phyloP scores from a whole-genome alignment of 2,113 vertebrate genomes.

The Numenius arquata region DNA sequence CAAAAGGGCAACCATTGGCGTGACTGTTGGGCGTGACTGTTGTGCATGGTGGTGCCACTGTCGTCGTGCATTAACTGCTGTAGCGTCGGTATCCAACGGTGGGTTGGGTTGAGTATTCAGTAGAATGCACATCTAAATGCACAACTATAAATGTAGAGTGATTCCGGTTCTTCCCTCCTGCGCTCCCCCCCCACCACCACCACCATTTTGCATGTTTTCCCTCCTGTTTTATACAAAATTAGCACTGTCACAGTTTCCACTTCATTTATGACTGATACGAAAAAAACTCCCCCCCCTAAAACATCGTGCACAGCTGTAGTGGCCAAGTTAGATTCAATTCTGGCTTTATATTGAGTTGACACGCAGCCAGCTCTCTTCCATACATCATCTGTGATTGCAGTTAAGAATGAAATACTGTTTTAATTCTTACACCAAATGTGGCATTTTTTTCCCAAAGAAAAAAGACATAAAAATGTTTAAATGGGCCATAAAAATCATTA shows the following conservation, averaged over 20 bases:
- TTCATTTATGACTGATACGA: constrained; percentile 63
- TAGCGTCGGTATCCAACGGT: neutral
- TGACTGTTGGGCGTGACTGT: accelerated
- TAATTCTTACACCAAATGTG: constrained; percentile 70
- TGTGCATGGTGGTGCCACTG: neutral
- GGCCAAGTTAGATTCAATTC: constrained; percentile 71
- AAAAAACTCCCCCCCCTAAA: constrained; percentile 59
- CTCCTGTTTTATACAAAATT: constrained; percentile 54
- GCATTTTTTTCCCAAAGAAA: constrained; percentile 19
- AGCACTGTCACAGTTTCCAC: constrained; percentile 67
- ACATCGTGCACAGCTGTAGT: constrained; percentile 68
- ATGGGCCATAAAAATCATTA: constrained; percentile 67
- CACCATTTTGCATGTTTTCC: neutral
- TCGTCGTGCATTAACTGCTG: neutral
- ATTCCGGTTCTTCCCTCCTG: neutral
- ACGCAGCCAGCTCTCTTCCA: constrained; percentile 66
- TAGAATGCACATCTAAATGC: neutral
- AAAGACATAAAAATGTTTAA: constrained; percentile 68
- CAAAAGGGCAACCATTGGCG: accelerated
- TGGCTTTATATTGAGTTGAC: constrained; percentile 72
- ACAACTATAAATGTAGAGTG: neutral
- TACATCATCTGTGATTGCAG: constrained; percentile 70
- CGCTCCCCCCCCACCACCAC: too few relatives aligned
- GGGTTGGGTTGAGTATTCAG: neutral
- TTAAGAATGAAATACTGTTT: constrained; percentile 73